These are phyloP conservation scores for Sisor rabdophorus DNA, from an alignment of 2,113 vertebrate species.

Conservation along the genomic window DNA sequence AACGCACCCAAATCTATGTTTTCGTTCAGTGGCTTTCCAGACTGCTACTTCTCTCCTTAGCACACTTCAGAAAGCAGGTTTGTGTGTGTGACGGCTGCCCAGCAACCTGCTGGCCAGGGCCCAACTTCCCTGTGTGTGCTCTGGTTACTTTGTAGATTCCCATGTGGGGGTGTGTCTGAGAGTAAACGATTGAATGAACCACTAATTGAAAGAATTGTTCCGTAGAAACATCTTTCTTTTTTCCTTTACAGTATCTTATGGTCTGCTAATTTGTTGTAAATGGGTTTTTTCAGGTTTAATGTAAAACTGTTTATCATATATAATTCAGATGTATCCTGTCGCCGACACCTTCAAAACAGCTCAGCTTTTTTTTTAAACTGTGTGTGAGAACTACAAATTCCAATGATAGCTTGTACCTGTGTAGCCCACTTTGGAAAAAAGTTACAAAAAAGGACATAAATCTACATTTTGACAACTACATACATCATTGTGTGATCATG, in stretches of 20 bases:
- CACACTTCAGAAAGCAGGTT: slow-evolving; percentile 44
- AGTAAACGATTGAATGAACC: slow-evolving; percentile 70
- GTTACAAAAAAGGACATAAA: no score
- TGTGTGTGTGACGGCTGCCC: slow-evolving; percentile 51
- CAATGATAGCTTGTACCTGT: neutral
- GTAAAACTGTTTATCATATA: slow-evolving; percentile 11
- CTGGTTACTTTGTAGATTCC: slow-evolving; percentile 55
- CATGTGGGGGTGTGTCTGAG: slow-evolving; percentile 73
- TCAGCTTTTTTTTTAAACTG: neutral
- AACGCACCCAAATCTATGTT: slow-evolving; percentile 25
- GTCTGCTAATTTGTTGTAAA: neutral
- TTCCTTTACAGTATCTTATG: slow-evolving; percentile 43
- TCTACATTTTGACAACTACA: neutral
- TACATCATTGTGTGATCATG: neutral
- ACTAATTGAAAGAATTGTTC: slow-evolving; percentile 69
- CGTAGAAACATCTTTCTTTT: slow-evolving; percentile 62
- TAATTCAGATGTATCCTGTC: slow-evolving; percentile 1
- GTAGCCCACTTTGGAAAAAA: no score
- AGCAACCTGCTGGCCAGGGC: slow-evolving; percentile 49
- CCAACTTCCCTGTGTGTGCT: slow-evolving; percentile 52
- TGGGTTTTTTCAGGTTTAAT: slow-evolving; percentile 30
- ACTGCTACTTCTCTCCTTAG: slow-evolving; percentile 48
- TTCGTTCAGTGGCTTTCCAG: slow-evolving; percentile 28
- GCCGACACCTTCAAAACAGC: neutral
- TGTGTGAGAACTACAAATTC: neutral